Conservation (phyloP, 2,888 invertebrate genomes). For the Zhuqinia jingwanae region DNA sequence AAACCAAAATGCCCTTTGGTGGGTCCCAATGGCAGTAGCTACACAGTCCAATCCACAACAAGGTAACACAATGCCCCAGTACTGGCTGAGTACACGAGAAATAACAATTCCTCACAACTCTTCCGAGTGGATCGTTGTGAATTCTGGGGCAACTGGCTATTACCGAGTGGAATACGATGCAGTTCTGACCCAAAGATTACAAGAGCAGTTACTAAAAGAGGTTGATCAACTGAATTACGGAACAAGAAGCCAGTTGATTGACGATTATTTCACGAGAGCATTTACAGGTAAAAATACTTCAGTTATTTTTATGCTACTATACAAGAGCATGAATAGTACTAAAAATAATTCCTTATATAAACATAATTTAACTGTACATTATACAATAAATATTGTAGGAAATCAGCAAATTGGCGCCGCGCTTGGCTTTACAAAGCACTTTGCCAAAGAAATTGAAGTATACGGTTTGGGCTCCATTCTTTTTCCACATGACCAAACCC, state of each 20-base stretch:
- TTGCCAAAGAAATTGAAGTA: slow-evolving; percentile 84
- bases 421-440: slow-evolving; percentile 87
- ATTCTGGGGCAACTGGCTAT: slow-evolving; percentile 83
- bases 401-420: slow-evolving; percentile 83
- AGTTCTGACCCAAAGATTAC: slow-evolving; percentile 78
- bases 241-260: slow-evolving; percentile 75
- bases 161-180: slow-evolving; percentile 92
- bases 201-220: slow-evolving; percentile 66
- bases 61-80: slow-evolving; percentile 61
- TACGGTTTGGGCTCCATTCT: slow-evolving; percentile 70
- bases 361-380: too few relatives aligned
- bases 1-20: slow-evolving; percentile 64
- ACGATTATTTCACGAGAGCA: slow-evolving; percentile 77
- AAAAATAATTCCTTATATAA: too few relatives aligned
- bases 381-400: too few relatives aligned
- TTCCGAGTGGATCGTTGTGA: slow-evolving; percentile 69
- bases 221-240: slow-evolving; percentile 58
- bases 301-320: too few relatives aligned
- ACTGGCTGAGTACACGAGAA: slow-evolving; percentile 64
- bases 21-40: slow-evolving; percentile 72
- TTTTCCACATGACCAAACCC: slow-evolving; percentile 70
- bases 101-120: slow-evolving; percentile 54
- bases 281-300: too few relatives aligned
- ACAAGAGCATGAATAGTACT: too few relatives aligned
- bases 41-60: slow-evolving; percentile 62